Conservation (phyloP, 35 echinoderm and acorn worm genomes). For the Antedon bifida region DNA sequence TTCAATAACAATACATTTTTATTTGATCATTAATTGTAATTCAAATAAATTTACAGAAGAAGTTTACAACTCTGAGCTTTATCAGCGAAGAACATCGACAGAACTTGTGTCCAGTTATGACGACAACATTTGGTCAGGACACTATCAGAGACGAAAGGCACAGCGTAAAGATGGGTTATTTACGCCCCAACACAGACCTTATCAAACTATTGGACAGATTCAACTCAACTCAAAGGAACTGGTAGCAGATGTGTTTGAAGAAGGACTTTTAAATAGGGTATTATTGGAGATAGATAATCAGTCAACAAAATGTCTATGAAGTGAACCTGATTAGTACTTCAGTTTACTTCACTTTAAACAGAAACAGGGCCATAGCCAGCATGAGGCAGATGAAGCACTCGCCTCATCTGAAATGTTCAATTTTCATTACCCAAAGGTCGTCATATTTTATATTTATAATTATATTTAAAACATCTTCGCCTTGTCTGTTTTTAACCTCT, state of each 20-base stretch:
- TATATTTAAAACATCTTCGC: no score
- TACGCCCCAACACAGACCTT: constrained; percentile 54
- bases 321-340: no score
- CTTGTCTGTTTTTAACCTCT: no score
- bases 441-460: background rate
- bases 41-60: constrained; percentile 8
- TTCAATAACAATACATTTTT: no score
- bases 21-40: background rate
- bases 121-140: constrained; percentile 19
- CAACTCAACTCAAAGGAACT: constrained; percentile 51
- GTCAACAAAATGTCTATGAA: background rate
- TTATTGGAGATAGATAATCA: no score
- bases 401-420: no score
- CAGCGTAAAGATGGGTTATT: constrained; percentile 73
- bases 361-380: no score
- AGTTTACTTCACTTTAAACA: background rate
- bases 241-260: constrained; percentile 46
- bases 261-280: constrained; percentile 60
- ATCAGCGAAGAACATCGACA: constrained; percentile 29
- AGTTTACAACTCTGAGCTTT: constrained; percentile 33
- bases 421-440: no score
- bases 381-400: no score
- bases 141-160: constrained; percentile 35
- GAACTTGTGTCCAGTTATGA: constrained; percentile 18
- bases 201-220: constrained; percentile 61